A percentile compares a stretch with the other conserved stretches of the same genome.
Conservation (phyloP, 2,888 invertebrate genomes). For the Geotrupes spiniger region DNA sequence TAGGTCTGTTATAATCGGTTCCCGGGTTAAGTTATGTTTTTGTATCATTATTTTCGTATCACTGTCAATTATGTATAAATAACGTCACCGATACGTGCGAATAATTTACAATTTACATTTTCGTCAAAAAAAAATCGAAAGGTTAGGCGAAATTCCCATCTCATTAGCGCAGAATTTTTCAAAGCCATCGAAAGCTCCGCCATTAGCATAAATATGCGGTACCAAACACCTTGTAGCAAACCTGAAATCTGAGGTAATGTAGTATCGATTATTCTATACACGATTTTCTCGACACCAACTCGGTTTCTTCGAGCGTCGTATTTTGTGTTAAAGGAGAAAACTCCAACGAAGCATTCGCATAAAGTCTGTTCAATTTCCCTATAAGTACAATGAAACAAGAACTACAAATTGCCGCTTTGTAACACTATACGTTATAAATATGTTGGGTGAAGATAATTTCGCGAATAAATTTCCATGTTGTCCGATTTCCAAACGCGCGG, state of each 20-base stretch:
- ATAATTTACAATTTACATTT: too few species aligned
- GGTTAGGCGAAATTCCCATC: constrained; percentile 12
- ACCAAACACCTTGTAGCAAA: constrained; percentile 15
- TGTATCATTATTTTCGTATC: too few species aligned
- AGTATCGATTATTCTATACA: constrained; percentile 35
- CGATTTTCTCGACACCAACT: constrained; percentile 27
- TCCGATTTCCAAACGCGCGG: constrained; percentile 10
- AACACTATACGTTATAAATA: constrained; percentile 7
- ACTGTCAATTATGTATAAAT: too few species aligned
- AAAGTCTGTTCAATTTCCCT: constrained; percentile 22
- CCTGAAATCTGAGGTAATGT: constrained; percentile 12
- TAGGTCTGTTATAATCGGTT: too few species aligned
- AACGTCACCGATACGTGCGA: too few species aligned
- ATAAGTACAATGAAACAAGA: constrained; percentile 28
- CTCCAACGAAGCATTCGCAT: constrained; percentile 26
- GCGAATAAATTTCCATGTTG: constrained; percentile 14
- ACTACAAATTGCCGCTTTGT: constrained; percentile 35
- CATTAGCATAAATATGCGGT: constrained; percentile 38
- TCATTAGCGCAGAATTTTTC: constrained; percentile 32
- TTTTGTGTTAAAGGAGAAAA: constrained; percentile 29
- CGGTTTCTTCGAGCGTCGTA: constrained; percentile 25
- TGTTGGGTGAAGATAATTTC: neutral
- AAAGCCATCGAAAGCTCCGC: constrained; percentile 26
- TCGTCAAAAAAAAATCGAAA: constrained; percentile 1
- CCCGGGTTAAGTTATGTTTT: too few species aligned